Evolutionary conservation across 2,888 invertebrate genomes (phyloP).

Genomic region (Ophion ventricosus): DNA sequence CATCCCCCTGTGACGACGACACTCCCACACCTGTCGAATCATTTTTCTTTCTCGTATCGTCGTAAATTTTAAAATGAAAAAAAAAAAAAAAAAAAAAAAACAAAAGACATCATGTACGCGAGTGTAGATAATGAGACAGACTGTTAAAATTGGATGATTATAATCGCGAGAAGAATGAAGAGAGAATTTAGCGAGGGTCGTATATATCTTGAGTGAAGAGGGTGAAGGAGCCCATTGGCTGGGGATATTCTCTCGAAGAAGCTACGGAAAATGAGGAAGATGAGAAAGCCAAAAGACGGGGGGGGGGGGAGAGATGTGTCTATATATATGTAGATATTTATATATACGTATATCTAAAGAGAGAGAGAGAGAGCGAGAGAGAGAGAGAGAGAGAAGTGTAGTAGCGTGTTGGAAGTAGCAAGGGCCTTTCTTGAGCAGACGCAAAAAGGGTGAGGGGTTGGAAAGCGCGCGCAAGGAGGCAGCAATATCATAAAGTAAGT

Average conservation of each 20-base stretch:
- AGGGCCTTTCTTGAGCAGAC: constrained; percentile 38
- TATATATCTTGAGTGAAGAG: constrained; percentile 24
- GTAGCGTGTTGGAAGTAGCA: constrained; percentile 41
- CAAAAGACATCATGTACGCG: constrained; percentile 5
- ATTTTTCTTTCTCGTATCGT: not conserved
- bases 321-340: too few relatives aligned
- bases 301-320: not conserved
- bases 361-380: constrained; percentile 35
- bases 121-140: constrained; percentile 53
- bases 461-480: constrained; percentile 67
- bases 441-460: constrained; percentile 2
- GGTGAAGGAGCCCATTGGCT: constrained; percentile 44
- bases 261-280: constrained; percentile 42
- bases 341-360: not conserved
- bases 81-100: not conserved
- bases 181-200: constrained; percentile 58
- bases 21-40: too few relatives aligned
- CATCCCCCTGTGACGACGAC: too few relatives aligned
- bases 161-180: constrained; percentile 59
- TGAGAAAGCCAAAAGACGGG: constrained; percentile 20
- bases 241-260: constrained; percentile 46
- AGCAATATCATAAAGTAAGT: constrained; percentile 80
- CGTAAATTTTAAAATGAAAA: not conserved
- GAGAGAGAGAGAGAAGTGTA: constrained; percentile 16
- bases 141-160: constrained; percentile 57